phyloP scores from a whole-genome alignment of 2,888 invertebrate genomes.

The Chrysomela aeneicollis region DNA sequence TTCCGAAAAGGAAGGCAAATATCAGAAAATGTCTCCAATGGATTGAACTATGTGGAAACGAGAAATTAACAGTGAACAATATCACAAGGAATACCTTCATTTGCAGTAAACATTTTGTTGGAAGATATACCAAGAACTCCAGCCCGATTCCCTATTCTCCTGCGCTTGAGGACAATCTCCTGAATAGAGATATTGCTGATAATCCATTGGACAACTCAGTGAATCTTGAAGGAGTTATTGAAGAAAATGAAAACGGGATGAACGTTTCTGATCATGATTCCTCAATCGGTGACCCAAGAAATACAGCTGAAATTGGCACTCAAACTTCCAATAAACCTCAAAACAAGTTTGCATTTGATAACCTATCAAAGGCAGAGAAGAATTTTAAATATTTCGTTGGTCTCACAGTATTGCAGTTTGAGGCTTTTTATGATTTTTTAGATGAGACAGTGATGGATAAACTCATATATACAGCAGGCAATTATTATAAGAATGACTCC shows the following conservation, averaged over 20 bases:
- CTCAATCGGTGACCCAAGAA: not conserved
- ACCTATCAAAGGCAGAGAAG: not conserved
- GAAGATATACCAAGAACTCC: slow-evolving; percentile 2
- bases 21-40: not conserved
- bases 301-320: slow-evolving; percentile 6
- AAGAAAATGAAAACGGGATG: not conserved
- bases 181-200: not conserved
- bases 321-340: not conserved
- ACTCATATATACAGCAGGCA: not conserved
- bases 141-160: not conserved
- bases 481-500: not conserved
- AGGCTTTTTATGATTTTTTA: slow-evolving; percentile 8
- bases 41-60: not conserved
- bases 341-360: slow-evolving; percentile 10
- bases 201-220: not conserved
- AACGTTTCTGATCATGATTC: not conserved
- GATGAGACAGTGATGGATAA: slow-evolving; percentile 8
- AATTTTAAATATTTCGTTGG: slow-evolving; percentile 9
- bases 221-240: not conserved
- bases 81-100: slow-evolving; percentile 6
- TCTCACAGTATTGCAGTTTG: slow-evolving; percentile 3
- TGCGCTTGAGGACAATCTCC: not conserved
- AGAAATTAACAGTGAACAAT: slow-evolving; percentile 2
- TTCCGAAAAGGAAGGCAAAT: not conserved
- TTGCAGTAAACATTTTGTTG: not conserved